Evolutionary conservation across 1,140 invertebrate species (phyloP).

Genomic region (Penaeus chinensis): DNA sequence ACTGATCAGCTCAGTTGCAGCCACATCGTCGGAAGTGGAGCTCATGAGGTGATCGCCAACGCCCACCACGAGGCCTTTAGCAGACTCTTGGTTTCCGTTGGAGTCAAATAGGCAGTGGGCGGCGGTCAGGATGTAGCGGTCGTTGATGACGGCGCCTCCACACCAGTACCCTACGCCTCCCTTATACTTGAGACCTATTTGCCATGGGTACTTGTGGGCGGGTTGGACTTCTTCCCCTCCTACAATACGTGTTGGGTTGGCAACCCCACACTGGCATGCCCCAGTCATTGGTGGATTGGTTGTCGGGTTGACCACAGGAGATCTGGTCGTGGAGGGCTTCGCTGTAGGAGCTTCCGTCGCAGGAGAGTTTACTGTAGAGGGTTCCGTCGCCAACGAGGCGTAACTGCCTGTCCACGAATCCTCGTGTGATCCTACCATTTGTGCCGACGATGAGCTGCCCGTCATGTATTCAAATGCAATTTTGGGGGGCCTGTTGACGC

Average conservation of each 20-base stretch:
- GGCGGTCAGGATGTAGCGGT: conserved; percentile 56
- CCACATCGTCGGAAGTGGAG: background rate
- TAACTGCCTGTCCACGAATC: too few relatives aligned
- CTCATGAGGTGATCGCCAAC: conserved; percentile 28
- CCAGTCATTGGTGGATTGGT: too few relatives aligned
- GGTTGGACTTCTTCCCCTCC: conserved; percentile 64
- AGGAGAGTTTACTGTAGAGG: too few relatives aligned
- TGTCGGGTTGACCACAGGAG: too few relatives aligned
- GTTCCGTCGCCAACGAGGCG: too few relatives aligned
- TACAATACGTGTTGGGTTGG: conserved; percentile 51
- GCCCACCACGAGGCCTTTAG: conserved; percentile 14
- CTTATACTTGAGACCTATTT: conserved; percentile 25
- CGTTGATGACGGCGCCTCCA: conserved; percentile 57
- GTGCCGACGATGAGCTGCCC: too few relatives aligned
- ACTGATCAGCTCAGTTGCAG: conserved; percentile 12
- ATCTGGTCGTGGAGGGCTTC: too few relatives aligned
- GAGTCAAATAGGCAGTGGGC: conserved; percentile 54
- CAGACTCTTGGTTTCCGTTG: background rate
- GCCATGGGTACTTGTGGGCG: conserved; percentile 62
- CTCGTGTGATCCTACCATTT: too few relatives aligned
- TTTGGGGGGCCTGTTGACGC: too few relatives aligned
- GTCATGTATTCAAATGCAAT: too few relatives aligned
- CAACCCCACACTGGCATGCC: conserved; percentile 8
- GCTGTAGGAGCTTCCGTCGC: too few relatives aligned
- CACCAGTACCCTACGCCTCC: conserved; percentile 20